phyloP scores from a whole-genome alignment of 2,113 vertebrate species.

The Oreocharis arfaki region DNA sequence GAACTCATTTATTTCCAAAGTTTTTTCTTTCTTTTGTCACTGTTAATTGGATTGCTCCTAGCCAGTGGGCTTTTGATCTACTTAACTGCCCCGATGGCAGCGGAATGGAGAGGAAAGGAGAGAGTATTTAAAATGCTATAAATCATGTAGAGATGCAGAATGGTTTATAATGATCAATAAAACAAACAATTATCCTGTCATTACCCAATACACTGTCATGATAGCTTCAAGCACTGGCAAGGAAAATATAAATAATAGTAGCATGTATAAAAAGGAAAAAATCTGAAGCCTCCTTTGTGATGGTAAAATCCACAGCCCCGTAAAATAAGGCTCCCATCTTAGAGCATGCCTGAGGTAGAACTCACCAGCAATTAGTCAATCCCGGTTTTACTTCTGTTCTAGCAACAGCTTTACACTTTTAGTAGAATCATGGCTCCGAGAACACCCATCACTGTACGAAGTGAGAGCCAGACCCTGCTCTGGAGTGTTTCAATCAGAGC shows the following conservation, averaged over 20 bases:
- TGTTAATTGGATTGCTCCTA: constrained; percentile 49
- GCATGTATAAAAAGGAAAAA: neutral
- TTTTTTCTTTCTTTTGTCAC: neutral
- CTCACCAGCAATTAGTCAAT: neutral
- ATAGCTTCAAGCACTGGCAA: constrained; percentile 6
- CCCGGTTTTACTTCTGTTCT: neutral
- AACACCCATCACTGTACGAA: neutral
- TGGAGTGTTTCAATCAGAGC: neutral
- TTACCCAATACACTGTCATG: constrained; percentile 34
- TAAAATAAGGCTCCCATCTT: neutral
- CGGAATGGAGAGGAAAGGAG: constrained; percentile 20
- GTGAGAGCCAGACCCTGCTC: neutral
- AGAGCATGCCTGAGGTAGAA: neutral
- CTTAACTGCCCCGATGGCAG: neutral
- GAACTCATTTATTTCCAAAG: constrained; percentile 3
- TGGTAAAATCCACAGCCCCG: neutral
- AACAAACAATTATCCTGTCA: constrained; percentile 72
- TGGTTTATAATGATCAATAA: constrained; percentile 68
- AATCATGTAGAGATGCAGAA: constrained; percentile 53
- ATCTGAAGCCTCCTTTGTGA: neutral
- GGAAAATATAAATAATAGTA: constrained; percentile 21
- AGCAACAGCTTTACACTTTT: neutral
- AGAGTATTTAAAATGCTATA: constrained; percentile 41
- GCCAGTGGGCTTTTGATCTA: constrained; percentile 48
- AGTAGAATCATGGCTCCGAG: neutral